These are phyloP conservation scores for Heliconius himera DNA, from an alignment of 1,140 invertebrate species.

Conservation along the genomic window DNA sequence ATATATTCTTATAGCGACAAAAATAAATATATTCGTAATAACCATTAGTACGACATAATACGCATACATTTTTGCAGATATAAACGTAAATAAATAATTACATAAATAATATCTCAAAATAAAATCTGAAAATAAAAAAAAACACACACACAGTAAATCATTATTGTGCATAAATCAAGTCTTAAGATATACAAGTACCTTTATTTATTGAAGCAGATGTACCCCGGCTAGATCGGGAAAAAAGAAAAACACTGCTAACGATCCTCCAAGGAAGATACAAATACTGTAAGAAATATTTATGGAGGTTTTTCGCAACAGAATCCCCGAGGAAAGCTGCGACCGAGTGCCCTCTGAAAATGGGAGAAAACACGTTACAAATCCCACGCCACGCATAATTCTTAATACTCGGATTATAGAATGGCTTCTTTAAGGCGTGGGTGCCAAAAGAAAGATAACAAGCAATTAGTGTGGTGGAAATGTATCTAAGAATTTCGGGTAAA, in stretches of 20 bases:
- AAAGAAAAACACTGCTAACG: conserved; percentile 76
- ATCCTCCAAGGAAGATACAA: conserved; percentile 80
- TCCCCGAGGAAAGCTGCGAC: conserved; percentile 62
- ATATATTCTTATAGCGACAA: no score
- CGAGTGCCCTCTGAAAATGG: conserved; percentile 62
- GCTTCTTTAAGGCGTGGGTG: conserved; percentile 73
- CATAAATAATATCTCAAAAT: no score
- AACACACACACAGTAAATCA: neutral
- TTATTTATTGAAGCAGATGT: conserved; percentile 59
- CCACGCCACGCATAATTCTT: conserved; percentile 77
- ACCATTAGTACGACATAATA: no score
- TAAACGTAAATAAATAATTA: neutral
- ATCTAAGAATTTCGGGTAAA: neutral
- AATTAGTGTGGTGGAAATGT: conserved; percentile 51
- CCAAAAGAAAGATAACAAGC: conserved; percentile 77
- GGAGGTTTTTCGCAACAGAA: conserved; percentile 79
- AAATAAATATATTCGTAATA: no score
- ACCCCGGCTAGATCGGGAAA: conserved; percentile 53
- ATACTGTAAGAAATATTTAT: conserved; percentile 81
- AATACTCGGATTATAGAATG: conserved; percentile 78
- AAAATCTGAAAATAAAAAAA: neutral
- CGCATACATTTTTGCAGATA: no score
- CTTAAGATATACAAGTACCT: conserved; percentile 17
- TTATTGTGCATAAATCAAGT: conserved; percentile 12
- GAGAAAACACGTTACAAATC: conserved; percentile 76